Evolutionary conservation across 2,888 invertebrate species (phyloP).

Genomic region (Drosophila antonietae): DNA sequence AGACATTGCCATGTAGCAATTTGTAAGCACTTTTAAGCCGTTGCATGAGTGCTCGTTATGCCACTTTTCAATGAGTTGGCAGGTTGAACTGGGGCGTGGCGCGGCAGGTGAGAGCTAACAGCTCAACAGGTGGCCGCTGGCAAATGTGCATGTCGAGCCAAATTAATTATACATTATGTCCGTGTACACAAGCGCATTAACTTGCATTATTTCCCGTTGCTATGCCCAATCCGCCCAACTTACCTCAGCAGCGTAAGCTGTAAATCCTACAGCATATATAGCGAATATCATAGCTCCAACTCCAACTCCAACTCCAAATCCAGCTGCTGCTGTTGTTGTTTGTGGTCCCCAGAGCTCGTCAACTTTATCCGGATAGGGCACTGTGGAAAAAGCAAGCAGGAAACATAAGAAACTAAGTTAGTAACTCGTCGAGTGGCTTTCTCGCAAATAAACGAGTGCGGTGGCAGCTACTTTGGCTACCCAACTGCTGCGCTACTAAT

Average conservation of each 20-base stretch:
- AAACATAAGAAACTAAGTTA: slow-evolving; percentile 66
- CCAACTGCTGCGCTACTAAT: slow-evolving; percentile 45
- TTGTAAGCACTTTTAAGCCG: slow-evolving; percentile 80
- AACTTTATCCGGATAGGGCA: slow-evolving; percentile 43
- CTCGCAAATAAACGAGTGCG: slow-evolving; percentile 56
- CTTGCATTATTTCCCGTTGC: slow-evolving; percentile 67
- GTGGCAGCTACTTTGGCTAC: slow-evolving; percentile 43
- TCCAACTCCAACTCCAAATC: slow-evolving; percentile 18
- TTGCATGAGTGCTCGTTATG: slow-evolving; percentile 76
- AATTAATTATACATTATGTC: slow-evolving; percentile 79
- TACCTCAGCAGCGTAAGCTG: slow-evolving; percentile 41
- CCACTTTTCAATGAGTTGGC: slow-evolving; percentile 70
- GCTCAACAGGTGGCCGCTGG: slow-evolving; percentile 69
- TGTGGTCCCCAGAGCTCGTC: slow-evolving; percentile 51
- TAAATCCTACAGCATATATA: background rate
- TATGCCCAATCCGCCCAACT: slow-evolving; percentile 10
- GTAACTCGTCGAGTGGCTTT: slow-evolving; percentile 72
- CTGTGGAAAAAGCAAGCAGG: slow-evolving; percentile 53
- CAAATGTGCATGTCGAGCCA: slow-evolving; percentile 73
- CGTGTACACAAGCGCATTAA: slow-evolving; percentile 74
- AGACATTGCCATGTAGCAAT: slow-evolving; percentile 74
- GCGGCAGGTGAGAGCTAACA: slow-evolving; percentile 11
- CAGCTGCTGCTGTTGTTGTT: slow-evolving; percentile 20
- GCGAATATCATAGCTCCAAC: background rate
- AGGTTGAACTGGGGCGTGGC: slow-evolving; percentile 1